Evolutionary conservation across 2,888 invertebrate genomes (phyloP).

Genomic region (Invenusta paracnida): DNA sequence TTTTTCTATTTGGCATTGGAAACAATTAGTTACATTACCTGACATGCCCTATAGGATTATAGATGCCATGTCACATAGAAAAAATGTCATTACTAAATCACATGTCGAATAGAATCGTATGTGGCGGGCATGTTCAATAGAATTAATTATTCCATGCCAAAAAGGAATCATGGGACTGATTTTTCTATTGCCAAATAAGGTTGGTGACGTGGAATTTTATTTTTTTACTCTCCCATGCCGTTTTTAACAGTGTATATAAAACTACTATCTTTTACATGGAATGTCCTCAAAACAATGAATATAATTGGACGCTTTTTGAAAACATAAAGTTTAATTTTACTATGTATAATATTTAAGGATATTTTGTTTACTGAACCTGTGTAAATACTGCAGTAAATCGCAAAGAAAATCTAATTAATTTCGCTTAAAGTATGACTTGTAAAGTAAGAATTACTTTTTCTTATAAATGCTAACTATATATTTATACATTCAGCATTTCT

Average conservation of each 20-base stretch:
- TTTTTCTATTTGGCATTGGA: neutral
- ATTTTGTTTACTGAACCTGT: too few species aligned
- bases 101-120: neutral
- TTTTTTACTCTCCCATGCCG: constrained; percentile 32
- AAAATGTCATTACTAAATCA: neutral
- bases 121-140: neutral
- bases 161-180: neutral
- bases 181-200: neutral
- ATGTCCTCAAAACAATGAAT: too few species aligned
- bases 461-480: too few species aligned
- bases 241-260: neutral
- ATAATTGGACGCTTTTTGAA: too few species aligned
- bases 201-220: constrained; percentile 35
- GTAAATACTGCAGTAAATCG: too few species aligned
- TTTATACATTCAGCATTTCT: too few species aligned
- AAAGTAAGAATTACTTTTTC: too few species aligned
- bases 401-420: too few species aligned
- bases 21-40: neutral
- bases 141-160: neutral
- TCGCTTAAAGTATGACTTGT: too few species aligned
- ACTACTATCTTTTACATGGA: too few species aligned
- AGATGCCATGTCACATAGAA: neutral
- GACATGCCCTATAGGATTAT: neutral
- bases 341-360: too few species aligned
- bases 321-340: too few species aligned